These are phyloP conservation scores for Microplitis deprimator DNA, from an alignment of 2,888 invertebrate species.

Conservation along the genomic window DNA sequence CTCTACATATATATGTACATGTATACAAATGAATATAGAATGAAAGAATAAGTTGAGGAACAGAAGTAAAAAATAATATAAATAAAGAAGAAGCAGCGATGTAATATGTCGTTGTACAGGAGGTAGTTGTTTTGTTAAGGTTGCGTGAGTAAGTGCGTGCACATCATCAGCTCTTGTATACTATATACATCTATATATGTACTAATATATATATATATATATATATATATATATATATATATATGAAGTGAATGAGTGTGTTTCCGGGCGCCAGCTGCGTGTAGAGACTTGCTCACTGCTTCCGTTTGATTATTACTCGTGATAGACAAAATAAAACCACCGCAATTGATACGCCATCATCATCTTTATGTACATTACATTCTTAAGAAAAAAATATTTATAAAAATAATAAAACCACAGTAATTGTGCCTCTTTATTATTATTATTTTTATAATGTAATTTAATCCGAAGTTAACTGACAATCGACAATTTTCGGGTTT, in stretches of 20 bases:
- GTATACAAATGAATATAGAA: conserved; percentile 19
- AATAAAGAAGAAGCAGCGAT: background rate
- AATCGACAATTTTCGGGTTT: too few species aligned
- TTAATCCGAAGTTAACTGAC: background rate
- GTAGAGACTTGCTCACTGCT: conserved; percentile 55
- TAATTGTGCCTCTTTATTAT: background rate
- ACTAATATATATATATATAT: background rate
- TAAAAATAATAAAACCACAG: background rate
- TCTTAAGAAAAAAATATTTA: background rate
- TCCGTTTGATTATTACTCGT: conserved; percentile 59
- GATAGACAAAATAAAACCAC: background rate
- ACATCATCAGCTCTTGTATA: conserved; percentile 19
- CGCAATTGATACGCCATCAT: background rate
- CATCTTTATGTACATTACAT: background rate
- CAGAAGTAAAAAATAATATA: background rate
- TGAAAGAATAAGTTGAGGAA: background rate
- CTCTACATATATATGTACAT: background rate
- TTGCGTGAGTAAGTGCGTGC: conserved; percentile 15
- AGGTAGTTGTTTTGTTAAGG: conserved; percentile 12
- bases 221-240: conserved; percentile 4
- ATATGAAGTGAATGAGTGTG: conserved; percentile 16
- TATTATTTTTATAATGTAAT: background rate
- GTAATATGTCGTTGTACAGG: conserved; percentile 10
- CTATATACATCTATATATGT: conserved; percentile 5
- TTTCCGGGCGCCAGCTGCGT: conserved; percentile 62